These are phyloP conservation scores for Nineta flava DNA, from an alignment of 2,888 invertebrate genomes.

Conservation along the genomic window DNA sequence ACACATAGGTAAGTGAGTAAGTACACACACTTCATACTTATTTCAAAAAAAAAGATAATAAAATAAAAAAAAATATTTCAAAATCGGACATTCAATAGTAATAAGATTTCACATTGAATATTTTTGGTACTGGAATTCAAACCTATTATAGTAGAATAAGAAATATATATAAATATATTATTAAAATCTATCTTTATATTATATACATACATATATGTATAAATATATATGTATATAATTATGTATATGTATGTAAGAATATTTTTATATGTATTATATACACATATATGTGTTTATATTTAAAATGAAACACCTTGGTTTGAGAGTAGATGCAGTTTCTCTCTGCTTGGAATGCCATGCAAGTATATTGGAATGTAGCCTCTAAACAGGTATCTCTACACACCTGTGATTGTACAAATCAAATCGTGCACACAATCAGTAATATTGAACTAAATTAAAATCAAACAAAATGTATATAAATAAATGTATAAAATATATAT, in stretches of 20 bases:
- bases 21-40: too few species aligned
- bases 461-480: neutral
- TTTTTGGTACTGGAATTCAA: too few species aligned
- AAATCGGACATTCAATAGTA: too few species aligned
- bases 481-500: neutral
- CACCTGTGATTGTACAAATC: constrained; percentile 1
- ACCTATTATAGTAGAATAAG: too few species aligned
- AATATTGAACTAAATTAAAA: neutral
- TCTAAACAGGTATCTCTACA: constrained; percentile 1
- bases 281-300: neutral
- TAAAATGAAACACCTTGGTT: neutral
- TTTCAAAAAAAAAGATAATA: too few species aligned
- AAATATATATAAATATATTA: too few species aligned
- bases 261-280: neutral
- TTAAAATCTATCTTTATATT: neutral
- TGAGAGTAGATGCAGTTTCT: constrained; percentile 4
- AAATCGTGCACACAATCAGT: neutral
- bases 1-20: too few species aligned
- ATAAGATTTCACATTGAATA: too few species aligned
- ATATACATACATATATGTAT: neutral
- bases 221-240: neutral
- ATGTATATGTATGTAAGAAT: neutral
- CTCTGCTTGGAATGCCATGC: constrained; percentile 5
- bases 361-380: constrained; percentile 4
- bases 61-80: too few species aligned